Evolutionary conservation across 2,888 invertebrate species (phyloP).

Genomic region (Himalopsyche tibetana): DNA sequence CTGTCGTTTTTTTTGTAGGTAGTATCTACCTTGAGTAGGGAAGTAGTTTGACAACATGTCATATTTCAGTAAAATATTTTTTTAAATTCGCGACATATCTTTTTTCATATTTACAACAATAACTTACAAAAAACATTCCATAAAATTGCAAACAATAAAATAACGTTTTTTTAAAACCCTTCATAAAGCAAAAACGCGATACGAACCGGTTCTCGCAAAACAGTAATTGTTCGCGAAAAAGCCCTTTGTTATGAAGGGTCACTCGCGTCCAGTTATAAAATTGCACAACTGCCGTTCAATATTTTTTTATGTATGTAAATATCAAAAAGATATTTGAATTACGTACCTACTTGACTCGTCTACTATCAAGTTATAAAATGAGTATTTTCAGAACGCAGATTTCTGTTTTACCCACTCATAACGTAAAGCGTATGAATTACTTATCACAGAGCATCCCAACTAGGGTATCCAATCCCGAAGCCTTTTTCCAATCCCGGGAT

Average conservation of each 20-base stretch:
- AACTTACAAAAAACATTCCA: constrained; percentile 22
- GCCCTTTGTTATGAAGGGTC: not conserved
- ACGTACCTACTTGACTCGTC: no score
- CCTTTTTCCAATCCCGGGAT: no score
- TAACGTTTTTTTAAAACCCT: constrained; percentile 43
- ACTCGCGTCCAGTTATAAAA: constrained; percentile 17
- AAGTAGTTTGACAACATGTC: constrained; percentile 24
- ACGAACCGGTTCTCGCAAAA: constrained; percentile 7
- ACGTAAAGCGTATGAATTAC: no score
- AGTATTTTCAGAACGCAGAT: no score
- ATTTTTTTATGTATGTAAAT: not conserved
- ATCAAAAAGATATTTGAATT: no score
- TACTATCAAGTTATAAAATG: no score
- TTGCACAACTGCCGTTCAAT: not conserved
- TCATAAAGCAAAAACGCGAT: not conserved
- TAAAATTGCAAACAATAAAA: constrained; percentile 32
- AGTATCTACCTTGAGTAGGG: no score
- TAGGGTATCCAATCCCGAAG: no score
- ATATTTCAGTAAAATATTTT: not conserved
- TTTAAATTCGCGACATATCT: not conserved
- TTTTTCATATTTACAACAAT: constrained; percentile 38
- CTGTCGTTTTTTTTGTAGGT: no score
- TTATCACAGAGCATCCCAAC: no score
- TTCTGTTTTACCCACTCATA: no score
- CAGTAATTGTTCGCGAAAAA: not conserved